A percentile compares a stretch with the other conserved stretches of the same genome.
Evolutionary conservation across 2,888 invertebrate species (phyloP).

Genomic region (Anthophora plumipes): DNA sequence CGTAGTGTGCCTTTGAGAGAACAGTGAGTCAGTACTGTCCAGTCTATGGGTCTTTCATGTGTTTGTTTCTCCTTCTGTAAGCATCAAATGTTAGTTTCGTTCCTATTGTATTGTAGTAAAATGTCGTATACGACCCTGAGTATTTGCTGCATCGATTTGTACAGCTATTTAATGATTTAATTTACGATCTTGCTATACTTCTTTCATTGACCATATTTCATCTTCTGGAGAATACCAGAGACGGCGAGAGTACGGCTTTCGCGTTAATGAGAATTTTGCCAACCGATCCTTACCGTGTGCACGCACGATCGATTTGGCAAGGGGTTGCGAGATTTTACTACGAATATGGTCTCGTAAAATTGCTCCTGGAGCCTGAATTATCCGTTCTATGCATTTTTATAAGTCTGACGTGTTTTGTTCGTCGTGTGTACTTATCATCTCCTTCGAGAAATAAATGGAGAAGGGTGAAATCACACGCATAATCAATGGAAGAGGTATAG

Average conservation of each 20-base stretch:
- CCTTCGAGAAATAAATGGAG: background rate
- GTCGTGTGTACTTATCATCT: background rate
- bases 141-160: no score
- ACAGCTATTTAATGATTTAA: no score
- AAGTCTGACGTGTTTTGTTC: conserved; percentile 29
- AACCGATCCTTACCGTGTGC: conserved; percentile 13
- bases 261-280: conserved; percentile 68
- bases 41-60: no score
- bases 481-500: no score
- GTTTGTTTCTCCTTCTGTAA: no score
- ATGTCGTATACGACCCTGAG: no score
- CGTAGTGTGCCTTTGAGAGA: no score
- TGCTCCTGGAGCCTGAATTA: conserved; percentile 64
- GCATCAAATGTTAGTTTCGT: no score
- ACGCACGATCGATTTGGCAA: background rate
- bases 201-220: conserved; percentile 29
- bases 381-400: conserved; percentile 69
- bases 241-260: conserved; percentile 44
- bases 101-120: no score
- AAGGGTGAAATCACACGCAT: background rate
- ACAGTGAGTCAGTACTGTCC: no score
- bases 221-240: conserved; percentile 56
- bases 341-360: conserved; percentile 51
- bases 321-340: background rate
- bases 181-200: no score